Evolutionary conservation across 2,888 invertebrate species (phyloP).

Genomic region (Myopa testacea): DNA sequence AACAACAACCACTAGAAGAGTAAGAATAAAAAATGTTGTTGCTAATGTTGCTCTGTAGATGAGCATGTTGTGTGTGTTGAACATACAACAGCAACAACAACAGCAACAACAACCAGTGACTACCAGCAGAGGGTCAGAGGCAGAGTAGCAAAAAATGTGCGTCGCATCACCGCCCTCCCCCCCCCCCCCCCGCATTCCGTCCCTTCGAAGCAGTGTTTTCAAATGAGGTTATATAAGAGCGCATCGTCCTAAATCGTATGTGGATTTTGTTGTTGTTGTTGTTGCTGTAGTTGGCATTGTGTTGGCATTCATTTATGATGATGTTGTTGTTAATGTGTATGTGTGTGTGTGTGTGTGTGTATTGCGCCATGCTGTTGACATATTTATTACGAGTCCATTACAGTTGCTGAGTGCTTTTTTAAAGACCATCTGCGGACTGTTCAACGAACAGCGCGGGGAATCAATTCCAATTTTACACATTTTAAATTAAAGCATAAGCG

Average conservation of each 20-base stretch:
- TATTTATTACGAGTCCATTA: constrained; percentile 25
- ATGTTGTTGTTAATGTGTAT: neutral
- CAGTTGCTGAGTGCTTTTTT: neutral
- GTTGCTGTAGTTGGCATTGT: neutral
- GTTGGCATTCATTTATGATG: neutral
- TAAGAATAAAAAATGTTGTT: neutral
- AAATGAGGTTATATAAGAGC: constrained; percentile 1
- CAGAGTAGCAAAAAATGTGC: no score
- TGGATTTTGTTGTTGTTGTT: constrained; percentile 16
- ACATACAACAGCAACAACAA: constrained; percentile 2
- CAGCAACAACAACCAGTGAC: neutral
- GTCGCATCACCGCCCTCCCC: no score
- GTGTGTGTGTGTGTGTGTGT: neutral
- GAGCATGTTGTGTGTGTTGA: neutral
- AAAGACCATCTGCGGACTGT: neutral
- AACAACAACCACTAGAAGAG: neutral
- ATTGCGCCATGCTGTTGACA: constrained; percentile 24
- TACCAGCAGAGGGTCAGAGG: neutral
- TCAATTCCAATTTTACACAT: neutral
- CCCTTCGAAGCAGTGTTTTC: neutral
- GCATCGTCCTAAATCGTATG: neutral
- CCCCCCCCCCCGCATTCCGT: neutral
- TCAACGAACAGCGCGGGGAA: neutral
- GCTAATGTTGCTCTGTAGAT: constrained; percentile 10
- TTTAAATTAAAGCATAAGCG: constrained; percentile 3